Conservation (phyloP, 2,888 invertebrate species). For the Noctua janthina region DNA sequence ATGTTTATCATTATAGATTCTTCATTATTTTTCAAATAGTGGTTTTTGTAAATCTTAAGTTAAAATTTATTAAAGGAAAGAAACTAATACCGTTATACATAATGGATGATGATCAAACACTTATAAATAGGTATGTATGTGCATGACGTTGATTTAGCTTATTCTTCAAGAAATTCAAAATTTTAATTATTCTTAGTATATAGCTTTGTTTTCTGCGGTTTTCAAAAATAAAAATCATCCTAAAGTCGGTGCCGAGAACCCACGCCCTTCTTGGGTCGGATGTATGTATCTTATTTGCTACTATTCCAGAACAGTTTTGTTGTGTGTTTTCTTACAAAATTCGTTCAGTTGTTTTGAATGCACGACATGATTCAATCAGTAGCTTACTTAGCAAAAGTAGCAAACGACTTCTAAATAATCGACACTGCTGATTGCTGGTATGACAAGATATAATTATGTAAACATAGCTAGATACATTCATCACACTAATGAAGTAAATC, state of each 20-base stretch:
- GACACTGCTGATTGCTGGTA: background rate
- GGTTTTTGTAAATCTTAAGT: background rate
- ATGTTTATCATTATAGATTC: background rate
- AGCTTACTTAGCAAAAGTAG: background rate
- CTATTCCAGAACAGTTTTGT: background rate
- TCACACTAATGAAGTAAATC: background rate
- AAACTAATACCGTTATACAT: background rate
- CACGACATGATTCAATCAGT: background rate
- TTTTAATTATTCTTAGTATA: background rate
- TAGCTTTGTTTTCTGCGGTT: background rate
- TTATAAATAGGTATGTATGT: slow-evolving; percentile 52
- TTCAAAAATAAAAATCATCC: background rate
- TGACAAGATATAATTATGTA: background rate
- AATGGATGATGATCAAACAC: slow-evolving; percentile 56
- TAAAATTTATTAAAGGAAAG: background rate
- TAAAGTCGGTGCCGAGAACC: background rate
- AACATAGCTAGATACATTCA: background rate
- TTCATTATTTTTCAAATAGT: background rate
- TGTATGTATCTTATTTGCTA: background rate
- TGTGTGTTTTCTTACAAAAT: background rate
- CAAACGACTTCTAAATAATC: background rate
- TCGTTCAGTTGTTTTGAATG: too few relatives aligned
- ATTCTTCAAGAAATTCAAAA: background rate
- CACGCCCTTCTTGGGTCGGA: background rate
- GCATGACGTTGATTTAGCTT: background rate